Evolutionary conservation across 2,888 invertebrate genomes (phyloP).

Genomic region (Macaria notata): DNA sequence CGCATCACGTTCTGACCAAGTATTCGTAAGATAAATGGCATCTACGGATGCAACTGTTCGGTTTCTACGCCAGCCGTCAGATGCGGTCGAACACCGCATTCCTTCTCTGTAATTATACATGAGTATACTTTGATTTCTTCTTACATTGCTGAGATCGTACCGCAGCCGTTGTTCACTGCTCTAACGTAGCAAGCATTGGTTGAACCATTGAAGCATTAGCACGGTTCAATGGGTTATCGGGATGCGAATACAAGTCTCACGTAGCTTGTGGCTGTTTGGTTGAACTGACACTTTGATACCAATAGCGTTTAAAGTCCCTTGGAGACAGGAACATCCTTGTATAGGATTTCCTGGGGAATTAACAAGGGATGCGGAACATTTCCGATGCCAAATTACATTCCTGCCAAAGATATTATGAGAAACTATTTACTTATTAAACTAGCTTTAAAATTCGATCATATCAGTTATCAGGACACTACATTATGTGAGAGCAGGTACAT

Average conservation of each 20-base stretch:
- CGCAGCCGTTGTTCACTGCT: slow-evolving; percentile 2
- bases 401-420: too few relatives aligned
- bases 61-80: slow-evolving; percentile 21
- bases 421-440: too few relatives aligned
- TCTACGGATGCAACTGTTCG: slow-evolving; percentile 29
- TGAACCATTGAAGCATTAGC: slow-evolving; percentile 19
- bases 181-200: slow-evolving; percentile 28
- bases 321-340: slow-evolving; percentile 29
- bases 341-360: slow-evolving; percentile 22
- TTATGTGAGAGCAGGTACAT: too few relatives aligned
- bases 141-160: slow-evolving; percentile 26
- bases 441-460: too few relatives aligned
- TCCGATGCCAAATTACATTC: too few relatives aligned
- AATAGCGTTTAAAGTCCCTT: slow-evolving; percentile 37
- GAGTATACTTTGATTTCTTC: slow-evolving; percentile 22
- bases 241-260: slow-evolving; percentile 34
- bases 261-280: slow-evolving; percentile 43
- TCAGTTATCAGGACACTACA: too few relatives aligned
- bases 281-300: slow-evolving; percentile 48
- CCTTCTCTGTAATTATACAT: slow-evolving; percentile 23
- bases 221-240: slow-evolving; percentile 4
- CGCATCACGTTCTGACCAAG: too few relatives aligned
- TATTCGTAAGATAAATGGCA: slow-evolving; percentile 24
- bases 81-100: slow-evolving; percentile 28
- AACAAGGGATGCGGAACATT: neutral